These are phyloP conservation scores for Ischnus inquisitorius DNA, from an alignment of 2,888 invertebrate species.

Conservation along the genomic window DNA sequence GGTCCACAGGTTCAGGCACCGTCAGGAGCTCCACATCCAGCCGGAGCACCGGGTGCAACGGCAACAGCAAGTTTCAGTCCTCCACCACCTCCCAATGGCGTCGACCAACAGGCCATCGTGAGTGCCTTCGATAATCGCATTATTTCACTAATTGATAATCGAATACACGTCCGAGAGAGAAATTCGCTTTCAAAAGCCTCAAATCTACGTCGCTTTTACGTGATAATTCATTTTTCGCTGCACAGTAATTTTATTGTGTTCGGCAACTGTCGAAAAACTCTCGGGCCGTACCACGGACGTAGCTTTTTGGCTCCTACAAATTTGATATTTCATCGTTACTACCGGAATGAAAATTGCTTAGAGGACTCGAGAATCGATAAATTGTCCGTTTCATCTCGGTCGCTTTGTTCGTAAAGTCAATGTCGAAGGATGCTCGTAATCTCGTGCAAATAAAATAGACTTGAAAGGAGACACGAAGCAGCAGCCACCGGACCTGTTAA, in stretches of 20 bases:
- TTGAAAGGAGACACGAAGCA: slow-evolving; percentile 3
- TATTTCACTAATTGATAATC: slow-evolving; percentile 12
- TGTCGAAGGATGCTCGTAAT: slow-evolving; percentile 8
- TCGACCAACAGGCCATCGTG: slow-evolving; percentile 84
- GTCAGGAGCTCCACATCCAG: slow-evolving; percentile 79
- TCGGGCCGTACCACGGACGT: too few species aligned
- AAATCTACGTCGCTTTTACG: too few species aligned
- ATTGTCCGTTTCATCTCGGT: not conserved
- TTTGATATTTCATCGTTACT: not conserved
- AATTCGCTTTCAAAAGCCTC: too few species aligned
- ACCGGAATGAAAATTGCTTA: not conserved
- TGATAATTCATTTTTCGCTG: not conserved
- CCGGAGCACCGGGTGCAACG: slow-evolving; percentile 82
- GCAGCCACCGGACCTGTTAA: not conserved
- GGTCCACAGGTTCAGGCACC: slow-evolving; percentile 83
- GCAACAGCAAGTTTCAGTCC: slow-evolving; percentile 86
- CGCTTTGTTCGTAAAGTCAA: not conserved
- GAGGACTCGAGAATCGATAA: not conserved
- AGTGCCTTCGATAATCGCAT: slow-evolving; percentile 69
- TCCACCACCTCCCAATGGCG: slow-evolving; percentile 87
- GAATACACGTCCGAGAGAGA: not conserved
- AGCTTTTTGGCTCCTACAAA: too few species aligned
- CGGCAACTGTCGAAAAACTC: too few species aligned
- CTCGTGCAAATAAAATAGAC: not conserved
- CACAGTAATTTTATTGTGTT: not conserved